These are phyloP conservation scores for Pollachius pollachius DNA, from an alignment of 2,113 vertebrate genomes.

Conservation along the genomic window DNA sequence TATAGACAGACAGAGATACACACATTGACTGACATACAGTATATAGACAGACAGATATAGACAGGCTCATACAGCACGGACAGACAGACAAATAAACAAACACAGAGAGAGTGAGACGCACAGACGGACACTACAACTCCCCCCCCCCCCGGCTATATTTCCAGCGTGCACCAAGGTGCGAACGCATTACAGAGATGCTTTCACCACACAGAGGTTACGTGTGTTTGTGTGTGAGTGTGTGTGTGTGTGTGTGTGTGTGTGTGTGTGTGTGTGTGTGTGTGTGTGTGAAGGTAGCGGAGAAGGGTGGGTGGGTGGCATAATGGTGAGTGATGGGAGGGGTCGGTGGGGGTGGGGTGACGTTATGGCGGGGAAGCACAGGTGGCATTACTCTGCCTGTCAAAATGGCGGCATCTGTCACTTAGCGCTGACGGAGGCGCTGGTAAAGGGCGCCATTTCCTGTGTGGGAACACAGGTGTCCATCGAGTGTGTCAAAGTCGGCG, in stretches of 20 bases:
- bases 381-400: slow-evolving; percentile 74
- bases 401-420: slow-evolving; percentile 62
- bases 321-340: slow-evolving; percentile 73
- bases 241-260: too few species aligned
- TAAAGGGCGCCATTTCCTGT: slow-evolving; percentile 30
- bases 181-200: slow-evolving; percentile 76
- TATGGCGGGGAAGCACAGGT: slow-evolving; percentile 58
- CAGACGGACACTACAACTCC: not conserved
- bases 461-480: not conserved
- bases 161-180: slow-evolving; percentile 55
- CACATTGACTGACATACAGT: not conserved
- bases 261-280: too few species aligned
- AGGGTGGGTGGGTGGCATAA: slow-evolving; percentile 45
- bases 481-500: slow-evolving; percentile 2
- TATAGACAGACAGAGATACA: not conserved
- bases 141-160: slow-evolving; percentile 45
- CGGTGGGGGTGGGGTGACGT: not conserved
- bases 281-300: too few species aligned
- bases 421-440: slow-evolving; percentile 7
- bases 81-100: not conserved
- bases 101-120: not conserved
- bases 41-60: not conserved
- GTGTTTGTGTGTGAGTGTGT: too few species aligned
- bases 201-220: slow-evolving; percentile 47
- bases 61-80: too few species aligned